Evolutionary conservation across 2,888 invertebrate species (phyloP), one percentile per base, ranked within the genome.

Genomic region (Cacoxenus indagator): DNA sequence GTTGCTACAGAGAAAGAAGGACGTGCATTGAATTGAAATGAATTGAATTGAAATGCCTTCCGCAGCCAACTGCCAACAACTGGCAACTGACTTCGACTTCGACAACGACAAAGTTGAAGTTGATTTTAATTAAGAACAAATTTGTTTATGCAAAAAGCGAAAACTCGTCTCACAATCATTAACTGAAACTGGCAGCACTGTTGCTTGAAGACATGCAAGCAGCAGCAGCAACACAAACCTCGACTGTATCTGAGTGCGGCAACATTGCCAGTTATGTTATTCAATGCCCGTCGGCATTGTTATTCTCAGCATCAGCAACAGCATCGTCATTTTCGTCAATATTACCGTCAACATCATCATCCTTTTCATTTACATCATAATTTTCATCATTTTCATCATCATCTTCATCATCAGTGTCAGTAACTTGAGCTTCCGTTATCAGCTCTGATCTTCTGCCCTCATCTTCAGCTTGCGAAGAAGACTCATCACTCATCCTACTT

Each of bases 41-140:
- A 8, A 37, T 37, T 37, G 37, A 24, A 24, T 26, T 14, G 6
- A 27, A 55, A 14, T 37, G 37, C 37, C 26, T 55, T 19, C 14
- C 29, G 31, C 31, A 59, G 27, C 29, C 24, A n/a, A 59, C 14
- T 19, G 27, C 29, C 27, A 59, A 59, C 59, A 37, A 37, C 37
- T 37, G 37, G 8, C 14, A 64, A 64, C 17, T 43, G 64, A 24
- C 26, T 46, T 62, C 48, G 27, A 37, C 5, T 5, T 5, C 31
- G 9, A 31, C 9, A 8, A 31, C 31, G 31, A 0, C 31, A 31
- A 31, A 5, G 31, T n/a, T n/a, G n/a, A 5, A 31, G 26, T 55
- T 31, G 37, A 59, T 9, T 59, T 17, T 31, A 31, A 59, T 59
- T 59, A 59, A 59, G 29, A 59, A 31, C 1, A 31, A 31, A 59